phyloP scores from a whole-genome alignment of 2,888 invertebrate species.

The Megaustenia siamemsis region DNA sequence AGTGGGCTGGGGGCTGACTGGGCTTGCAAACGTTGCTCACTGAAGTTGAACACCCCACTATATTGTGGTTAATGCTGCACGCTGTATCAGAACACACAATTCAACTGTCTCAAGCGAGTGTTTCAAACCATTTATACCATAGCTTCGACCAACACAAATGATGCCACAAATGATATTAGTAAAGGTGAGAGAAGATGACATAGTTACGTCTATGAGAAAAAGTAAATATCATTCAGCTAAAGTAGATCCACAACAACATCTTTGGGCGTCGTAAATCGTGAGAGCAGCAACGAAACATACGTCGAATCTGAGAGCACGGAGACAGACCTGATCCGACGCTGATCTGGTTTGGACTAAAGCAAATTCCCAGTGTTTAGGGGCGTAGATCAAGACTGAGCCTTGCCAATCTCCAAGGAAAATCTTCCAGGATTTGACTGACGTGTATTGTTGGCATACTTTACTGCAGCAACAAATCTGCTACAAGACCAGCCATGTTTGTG shows the following conservation, averaged over 20 bases:
- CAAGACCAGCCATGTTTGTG: neutral
- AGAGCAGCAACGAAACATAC: neutral
- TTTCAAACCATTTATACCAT: no score
- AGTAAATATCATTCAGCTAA: neutral
- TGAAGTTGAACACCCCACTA: neutral
- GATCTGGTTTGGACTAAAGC: neutral
- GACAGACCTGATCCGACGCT: neutral
- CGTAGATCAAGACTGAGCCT: neutral
- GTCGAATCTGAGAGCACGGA: neutral
- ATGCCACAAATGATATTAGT: no score
- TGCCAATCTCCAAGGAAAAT: neutral
- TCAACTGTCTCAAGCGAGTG: no score
- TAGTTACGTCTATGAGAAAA: no score
- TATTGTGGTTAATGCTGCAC: neutral
- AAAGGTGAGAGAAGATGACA: no score
- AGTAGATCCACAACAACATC: neutral
- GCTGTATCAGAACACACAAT: no score
- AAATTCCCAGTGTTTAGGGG: neutral
- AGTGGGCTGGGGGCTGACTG: conserved; percentile 12
- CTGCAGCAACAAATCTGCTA: neutral
- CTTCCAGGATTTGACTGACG: neutral
- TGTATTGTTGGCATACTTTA: neutral
- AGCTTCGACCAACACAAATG: no score
- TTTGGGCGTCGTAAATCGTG: neutral
- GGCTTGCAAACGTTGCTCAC: conserved; percentile 10